Conservation (phyloP, 2,113 vertebrate species). For the Asarcornis scutulata region DNA sequence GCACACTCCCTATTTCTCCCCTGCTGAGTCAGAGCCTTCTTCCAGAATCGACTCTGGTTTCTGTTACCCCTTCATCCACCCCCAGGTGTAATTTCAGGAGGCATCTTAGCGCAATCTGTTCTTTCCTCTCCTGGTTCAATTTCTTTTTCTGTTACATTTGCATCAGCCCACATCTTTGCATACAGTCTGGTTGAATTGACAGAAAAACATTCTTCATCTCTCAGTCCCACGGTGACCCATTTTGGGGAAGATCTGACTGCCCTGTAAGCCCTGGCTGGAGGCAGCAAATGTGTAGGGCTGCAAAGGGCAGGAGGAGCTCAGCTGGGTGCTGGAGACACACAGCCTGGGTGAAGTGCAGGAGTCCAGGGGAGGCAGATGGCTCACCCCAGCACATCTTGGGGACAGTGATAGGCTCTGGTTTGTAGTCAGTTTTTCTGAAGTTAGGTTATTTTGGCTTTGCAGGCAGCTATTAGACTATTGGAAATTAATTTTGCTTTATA, state of each 20-base stretch:
- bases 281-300: too few relatives aligned
- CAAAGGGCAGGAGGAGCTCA: not conserved
- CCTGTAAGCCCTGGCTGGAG: not conserved
- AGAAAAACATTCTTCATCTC: not conserved
- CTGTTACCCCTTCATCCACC: not conserved
- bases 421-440: not conserved
- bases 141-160: not conserved
- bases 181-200: not conserved
- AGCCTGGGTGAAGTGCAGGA: not conserved
- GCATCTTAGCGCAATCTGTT: not conserved
- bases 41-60: not conserved
- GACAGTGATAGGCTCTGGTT: fast-evolving
- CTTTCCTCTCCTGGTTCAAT: not conserved
- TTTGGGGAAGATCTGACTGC: not conserved
- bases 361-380: not conserved
- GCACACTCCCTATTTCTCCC: not conserved
- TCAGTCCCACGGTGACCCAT: not conserved
- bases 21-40: not conserved
- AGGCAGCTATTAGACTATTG: not conserved
- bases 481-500: not conserved
- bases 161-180: not conserved
- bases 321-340: not conserved
- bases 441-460: not conserved
- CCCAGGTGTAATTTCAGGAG: not conserved
- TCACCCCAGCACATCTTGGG: fast-evolving